These are phyloP conservation scores for Nephrotoma appendiculata DNA, from an alignment of 2,888 invertebrate species.

Conservation along the genomic window DNA sequence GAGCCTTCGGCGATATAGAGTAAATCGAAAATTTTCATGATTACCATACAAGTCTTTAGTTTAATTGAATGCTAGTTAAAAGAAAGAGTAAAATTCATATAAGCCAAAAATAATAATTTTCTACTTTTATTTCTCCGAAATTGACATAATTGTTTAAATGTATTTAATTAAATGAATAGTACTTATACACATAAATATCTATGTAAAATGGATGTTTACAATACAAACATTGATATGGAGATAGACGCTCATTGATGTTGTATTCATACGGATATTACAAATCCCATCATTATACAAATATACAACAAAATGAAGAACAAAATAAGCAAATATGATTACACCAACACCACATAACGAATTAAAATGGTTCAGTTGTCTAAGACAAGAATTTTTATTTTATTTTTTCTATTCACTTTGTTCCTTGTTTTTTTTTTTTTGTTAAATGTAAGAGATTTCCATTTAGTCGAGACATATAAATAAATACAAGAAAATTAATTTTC, in stretches of 20 bases:
- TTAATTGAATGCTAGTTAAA: not conserved
- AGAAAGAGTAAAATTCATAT: not conserved
- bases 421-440: not conserved
- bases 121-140: not conserved
- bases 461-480: not conserved
- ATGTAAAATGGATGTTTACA: not conserved
- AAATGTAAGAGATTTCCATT: not conserved
- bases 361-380: not conserved
- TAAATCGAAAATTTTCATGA: no score
- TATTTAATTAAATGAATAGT: not conserved
- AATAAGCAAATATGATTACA: not conserved
- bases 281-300: not conserved
- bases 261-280: not conserved
- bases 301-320: not conserved
- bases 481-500: not conserved
- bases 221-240: not conserved
- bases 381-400: not conserved
- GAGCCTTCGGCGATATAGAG: no score
- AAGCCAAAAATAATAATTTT: not conserved
- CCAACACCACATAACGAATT: not conserved
- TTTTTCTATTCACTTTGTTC: not conserved
- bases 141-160: not conserved
- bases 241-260: not conserved
- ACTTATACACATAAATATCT: not conserved
- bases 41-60: no score